phyloP scores from a whole-genome alignment of 2,113 vertebrate genomes.

The Rhinolophus ferrumequinum region DNA sequence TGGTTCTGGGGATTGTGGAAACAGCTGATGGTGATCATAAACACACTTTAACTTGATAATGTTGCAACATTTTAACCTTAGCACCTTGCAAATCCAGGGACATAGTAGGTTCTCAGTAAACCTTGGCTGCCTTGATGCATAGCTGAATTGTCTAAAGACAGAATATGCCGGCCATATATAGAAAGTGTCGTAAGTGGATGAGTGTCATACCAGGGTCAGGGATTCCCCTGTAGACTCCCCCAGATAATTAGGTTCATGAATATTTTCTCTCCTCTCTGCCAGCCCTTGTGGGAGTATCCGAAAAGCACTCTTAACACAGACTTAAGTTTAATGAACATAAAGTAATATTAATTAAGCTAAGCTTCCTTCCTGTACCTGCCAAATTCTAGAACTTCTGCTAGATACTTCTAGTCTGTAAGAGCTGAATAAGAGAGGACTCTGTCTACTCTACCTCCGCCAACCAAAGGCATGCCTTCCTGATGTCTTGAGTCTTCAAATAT shows the following conservation, averaged over 20 bases:
- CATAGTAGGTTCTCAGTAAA: neutral
- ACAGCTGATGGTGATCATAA: neutral
- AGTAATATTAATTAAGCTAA: constrained; percentile 38
- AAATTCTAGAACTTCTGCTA: neutral
- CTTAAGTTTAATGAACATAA: constrained; percentile 50
- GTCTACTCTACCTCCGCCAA: neutral
- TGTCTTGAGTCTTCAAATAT: neutral
- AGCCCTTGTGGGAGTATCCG: neutral
- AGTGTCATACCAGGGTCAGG: neutral
- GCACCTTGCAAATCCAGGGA: neutral
- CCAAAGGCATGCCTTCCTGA: neutral
- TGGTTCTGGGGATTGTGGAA: neutral
- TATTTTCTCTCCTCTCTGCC: constrained; percentile 2
- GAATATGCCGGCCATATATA: neutral
- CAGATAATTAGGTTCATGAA: neutral
- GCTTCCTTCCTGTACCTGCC: neutral
- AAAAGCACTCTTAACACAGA: constrained; percentile 14
- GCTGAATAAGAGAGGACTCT: neutral
- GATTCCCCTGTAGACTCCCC: neutral
- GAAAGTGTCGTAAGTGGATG: neutral
- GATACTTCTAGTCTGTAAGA: neutral
- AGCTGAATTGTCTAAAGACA: neutral
- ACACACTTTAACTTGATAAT: neutral
- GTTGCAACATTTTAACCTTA: neutral
- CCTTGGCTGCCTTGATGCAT: neutral